Conservation (phyloP, 2,888 invertebrate genomes). For the Brenthis daphne region DNA sequence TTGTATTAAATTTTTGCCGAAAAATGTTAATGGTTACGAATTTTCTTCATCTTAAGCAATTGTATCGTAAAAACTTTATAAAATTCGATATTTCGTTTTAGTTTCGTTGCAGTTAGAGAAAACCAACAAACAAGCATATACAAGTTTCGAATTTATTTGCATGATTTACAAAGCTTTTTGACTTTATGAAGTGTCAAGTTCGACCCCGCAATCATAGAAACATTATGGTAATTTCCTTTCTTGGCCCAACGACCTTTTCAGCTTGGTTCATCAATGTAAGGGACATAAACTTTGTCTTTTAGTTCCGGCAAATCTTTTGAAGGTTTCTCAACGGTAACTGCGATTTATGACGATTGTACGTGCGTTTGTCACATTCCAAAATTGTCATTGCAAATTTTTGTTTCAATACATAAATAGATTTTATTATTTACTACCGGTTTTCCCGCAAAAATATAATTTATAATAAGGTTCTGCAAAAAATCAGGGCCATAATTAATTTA, state of each 20-base stretch:
- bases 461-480: too few species aligned
- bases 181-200: slow-evolving; percentile 38
- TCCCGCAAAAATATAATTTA: too few species aligned
- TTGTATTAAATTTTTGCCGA: too few species aligned
- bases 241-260: slow-evolving; percentile 52
- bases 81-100: too few species aligned
- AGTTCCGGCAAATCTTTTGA: slow-evolving; percentile 61
- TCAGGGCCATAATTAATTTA: too few species aligned
- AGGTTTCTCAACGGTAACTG: slow-evolving; percentile 47
- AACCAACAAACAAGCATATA: not conserved
- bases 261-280: slow-evolving; percentile 69
- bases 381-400: slow-evolving; percentile 49
- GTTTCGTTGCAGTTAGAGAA: too few species aligned
- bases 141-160: not conserved
- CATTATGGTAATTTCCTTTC: slow-evolving; percentile 24
- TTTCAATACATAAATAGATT: not conserved
- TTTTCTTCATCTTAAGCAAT: too few species aligned
- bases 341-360: slow-evolving; percentile 66
- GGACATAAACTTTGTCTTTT: slow-evolving; percentile 65
- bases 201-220: slow-evolving; percentile 36
- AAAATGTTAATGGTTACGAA: too few species aligned
- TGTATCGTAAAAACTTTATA: too few species aligned
- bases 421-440: not conserved
- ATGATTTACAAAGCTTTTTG: slow-evolving; percentile 32
- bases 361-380: slow-evolving; percentile 47